A percentile compares a stretch with the other conserved stretches of the same genome.
These are phyloP conservation scores for Cenopis cana DNA, from an alignment of 2,888 invertebrate genomes.

Conservation along the genomic window DNA sequence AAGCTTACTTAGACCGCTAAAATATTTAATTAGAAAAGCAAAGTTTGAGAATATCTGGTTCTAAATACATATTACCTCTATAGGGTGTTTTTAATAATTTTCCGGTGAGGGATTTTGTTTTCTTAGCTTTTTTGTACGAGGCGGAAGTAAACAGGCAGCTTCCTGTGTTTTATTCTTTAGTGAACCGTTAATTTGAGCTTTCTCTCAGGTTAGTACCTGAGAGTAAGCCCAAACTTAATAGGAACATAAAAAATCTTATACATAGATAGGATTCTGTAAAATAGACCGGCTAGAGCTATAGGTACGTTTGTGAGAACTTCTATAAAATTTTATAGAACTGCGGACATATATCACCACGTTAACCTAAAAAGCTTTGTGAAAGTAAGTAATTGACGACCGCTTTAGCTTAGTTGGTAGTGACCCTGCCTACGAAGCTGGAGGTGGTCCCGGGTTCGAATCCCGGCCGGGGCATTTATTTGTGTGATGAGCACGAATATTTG, in stretches of 20 bases:
- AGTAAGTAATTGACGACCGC: no score
- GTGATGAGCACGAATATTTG: no score
- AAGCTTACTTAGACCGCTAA: not conserved
- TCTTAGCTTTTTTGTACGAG: conserved; percentile 57
- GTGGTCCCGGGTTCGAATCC: no score
- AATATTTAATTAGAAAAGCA: conserved; percentile 8
- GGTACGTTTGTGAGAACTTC: no score
- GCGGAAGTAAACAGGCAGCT: conserved; percentile 70
- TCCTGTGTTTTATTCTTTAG: conserved; percentile 62
- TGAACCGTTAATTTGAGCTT: conserved; percentile 59
- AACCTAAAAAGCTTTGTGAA: not conserved
- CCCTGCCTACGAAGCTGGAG: no score
- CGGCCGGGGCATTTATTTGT: no score
- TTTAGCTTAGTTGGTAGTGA: no score
- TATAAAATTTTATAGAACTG: not conserved
- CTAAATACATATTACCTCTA: conserved; percentile 58
- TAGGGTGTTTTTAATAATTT: conserved; percentile 57
- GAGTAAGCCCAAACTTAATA: conserved; percentile 11
- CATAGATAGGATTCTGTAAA: not conserved
- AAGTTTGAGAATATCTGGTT: conserved; percentile 62
- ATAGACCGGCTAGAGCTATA: no score
- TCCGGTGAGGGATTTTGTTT: conserved; percentile 56
- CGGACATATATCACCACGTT: not conserved
- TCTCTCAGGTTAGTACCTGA: conserved; percentile 51
- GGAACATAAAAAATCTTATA: not conserved